A percentile compares a stretch with the other conserved stretches of the same genome.
Conservation (phyloP, 2,113 vertebrate genomes). For the Chionis minor region DNA sequence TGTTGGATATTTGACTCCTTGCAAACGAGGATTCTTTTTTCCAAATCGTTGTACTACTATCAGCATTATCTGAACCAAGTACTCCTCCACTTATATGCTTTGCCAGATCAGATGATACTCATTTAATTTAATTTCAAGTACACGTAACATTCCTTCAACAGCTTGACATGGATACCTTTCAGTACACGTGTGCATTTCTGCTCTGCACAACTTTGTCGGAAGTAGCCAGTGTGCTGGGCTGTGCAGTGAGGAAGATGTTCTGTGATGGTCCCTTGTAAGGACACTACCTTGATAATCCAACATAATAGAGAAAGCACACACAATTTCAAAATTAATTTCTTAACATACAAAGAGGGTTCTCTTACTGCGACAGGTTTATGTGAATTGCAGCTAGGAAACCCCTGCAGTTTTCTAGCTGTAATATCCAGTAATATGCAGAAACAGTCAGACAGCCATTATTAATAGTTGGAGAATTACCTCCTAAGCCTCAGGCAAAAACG, state of each 20-base stretch:
- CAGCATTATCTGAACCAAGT: not conserved
- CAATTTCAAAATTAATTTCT: not conserved
- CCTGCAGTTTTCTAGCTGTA: conserved; percentile 7
- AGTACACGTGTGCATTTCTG: conserved; percentile 20
- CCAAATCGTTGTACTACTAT: not conserved
- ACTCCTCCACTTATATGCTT: not conserved
- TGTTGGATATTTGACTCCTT: conserved; percentile 42
- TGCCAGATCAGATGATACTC: not conserved
- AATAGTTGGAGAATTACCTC: not conserved
- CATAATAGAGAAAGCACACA: conserved; percentile 40
- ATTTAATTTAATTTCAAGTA: not conserved
- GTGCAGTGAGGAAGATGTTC: conserved; percentile 69
- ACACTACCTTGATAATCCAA: conserved; percentile 37
- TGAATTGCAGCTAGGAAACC: not conserved
- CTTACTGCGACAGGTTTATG: not conserved
- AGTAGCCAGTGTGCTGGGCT: conserved; percentile 53
- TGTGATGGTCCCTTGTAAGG: conserved; percentile 80
- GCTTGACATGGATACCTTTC: not conserved
- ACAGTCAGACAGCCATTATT: not conserved
- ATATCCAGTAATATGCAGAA: not conserved
- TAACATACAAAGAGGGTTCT: not conserved
- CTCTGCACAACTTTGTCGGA: not conserved
- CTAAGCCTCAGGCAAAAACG: not conserved
- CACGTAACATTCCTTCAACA: not conserved
- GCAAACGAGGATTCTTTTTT: not conserved